Percentiles rank a stretch among this genome's conserved stretches.
Evolutionary conservation across 1,140 invertebrate genomes (phyloP).

Genomic region (Megathymus violae): DNA sequence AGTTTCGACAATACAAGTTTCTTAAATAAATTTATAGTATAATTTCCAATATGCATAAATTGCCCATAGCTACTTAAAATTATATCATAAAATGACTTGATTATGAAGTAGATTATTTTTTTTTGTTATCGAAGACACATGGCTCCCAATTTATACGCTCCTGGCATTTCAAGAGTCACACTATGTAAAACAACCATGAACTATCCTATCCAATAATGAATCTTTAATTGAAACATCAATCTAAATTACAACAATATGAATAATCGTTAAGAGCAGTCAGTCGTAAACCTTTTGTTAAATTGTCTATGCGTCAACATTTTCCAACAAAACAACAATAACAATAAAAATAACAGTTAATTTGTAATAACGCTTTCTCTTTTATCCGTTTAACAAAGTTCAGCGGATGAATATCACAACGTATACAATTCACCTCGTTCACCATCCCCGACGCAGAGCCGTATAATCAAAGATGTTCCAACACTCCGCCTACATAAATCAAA

Average conservation of each 20-base stretch:
- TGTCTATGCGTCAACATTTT: constrained; percentile 5
- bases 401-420: constrained; percentile 2
- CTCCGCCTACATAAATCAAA: constrained; percentile 42
- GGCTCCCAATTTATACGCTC: too few species aligned
- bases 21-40: too few species aligned
- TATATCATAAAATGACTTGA: too few species aligned
- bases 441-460: constrained; percentile 2
- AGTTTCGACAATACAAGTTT: too few species aligned
- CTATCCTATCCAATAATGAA: background rate
- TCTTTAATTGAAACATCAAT: background rate
- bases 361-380: constrained; percentile 3
- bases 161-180: too few species aligned
- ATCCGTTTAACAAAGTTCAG: constrained; percentile 3
- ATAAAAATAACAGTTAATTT: constrained; percentile 5
- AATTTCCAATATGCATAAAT: too few species aligned
- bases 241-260: background rate
- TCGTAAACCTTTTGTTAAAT: constrained; percentile 9
- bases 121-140: too few species aligned
- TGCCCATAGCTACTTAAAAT: too few species aligned
- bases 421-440: constrained; percentile 23
- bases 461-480: constrained; percentile 31
- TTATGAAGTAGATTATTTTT: too few species aligned
- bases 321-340: constrained; percentile 5
- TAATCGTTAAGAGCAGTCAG: background rate
- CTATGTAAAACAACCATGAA: background rate